Evolutionary conservation across 2,113 vertebrate species (phyloP), one percentile per base, ranked within the genome.

Genomic region (Pluvialis apricaria): DNA sequence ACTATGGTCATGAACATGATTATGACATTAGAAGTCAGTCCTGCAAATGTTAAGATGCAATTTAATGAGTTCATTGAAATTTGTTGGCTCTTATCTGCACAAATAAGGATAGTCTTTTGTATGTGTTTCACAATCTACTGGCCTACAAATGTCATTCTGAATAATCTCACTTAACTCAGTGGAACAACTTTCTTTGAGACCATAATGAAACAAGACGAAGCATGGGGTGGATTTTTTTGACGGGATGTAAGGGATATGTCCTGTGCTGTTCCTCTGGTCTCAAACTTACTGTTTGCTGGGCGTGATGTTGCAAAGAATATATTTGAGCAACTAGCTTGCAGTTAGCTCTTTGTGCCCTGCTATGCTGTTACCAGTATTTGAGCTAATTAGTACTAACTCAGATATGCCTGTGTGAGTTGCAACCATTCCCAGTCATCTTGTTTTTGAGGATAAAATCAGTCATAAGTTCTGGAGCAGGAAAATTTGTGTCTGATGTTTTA

Each of bases 401-500:
- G 25, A 26, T 78, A 49, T 6, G 11, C 44, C 51, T 87, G 4
- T 65, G 25, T 51, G 70, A 90, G 44, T 42, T 91, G 73, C 65
- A 85, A 10, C 58, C 34, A 29, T 94, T 93, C 83, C 83, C 76
- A 86, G n/a, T 62, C 51, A 94, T 51, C 61, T 71, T 73, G 58
- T 73, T 84, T 20, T 54, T 83, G 76, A 81, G 69, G 89, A 73
- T 90, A 94, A 88, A 83, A 86, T 83, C 29, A 36, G 75, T 89
- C 11, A 1, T 58, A 91, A 62, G 16, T 51, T 91, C 52, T 91
- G 61, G 57, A 76, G 78, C 14, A 52, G 60, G 77, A 84, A 79
- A 89, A 95, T 71, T 91, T 78, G 65, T n/a, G 40, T 81, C 73
- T 89, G 61, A 71, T 73, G 29, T 95, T 94, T 88, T 91, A 86